Evolutionary conservation across 2,113 vertebrate species (phyloP).

Genomic region (Eurystomus gularis): DNA sequence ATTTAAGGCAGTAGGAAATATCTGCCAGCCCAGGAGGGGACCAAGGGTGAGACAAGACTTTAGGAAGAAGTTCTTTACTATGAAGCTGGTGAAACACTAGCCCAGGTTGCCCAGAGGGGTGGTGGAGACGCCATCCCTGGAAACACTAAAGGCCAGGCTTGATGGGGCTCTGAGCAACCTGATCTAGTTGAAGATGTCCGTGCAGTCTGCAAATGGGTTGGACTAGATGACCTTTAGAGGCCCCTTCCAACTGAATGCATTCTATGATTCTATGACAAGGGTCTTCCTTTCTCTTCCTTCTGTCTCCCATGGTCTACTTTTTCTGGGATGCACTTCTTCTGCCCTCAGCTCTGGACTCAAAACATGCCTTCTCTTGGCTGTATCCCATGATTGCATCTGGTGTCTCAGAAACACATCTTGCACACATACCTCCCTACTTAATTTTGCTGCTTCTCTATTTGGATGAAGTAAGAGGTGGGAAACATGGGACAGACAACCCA

Average conservation of each 20-base stretch:
- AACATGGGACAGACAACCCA: accelerated
- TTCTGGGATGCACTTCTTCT: neutral
- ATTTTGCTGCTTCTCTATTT: neutral
- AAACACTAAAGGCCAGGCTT: no score
- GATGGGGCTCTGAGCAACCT: no score
- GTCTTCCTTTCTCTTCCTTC: neutral
- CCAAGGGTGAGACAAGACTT: neutral
- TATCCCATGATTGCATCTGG: neutral
- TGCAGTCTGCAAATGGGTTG: no score
- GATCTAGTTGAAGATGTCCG: no score
- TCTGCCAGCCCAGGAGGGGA: neutral
- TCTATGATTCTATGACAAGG: no score
- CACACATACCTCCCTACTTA: neutral
- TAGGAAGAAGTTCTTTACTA: no score
- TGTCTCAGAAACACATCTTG: neutral
- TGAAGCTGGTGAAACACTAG: no score
- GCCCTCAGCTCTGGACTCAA: neutral
- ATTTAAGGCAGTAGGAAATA: neutral
- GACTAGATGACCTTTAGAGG: no score
- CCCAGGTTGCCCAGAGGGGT: no score
- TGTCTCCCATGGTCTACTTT: neutral
- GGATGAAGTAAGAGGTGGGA: neutral
- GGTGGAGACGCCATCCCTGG: no score
- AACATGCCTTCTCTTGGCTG: neutral
- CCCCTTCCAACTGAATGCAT: no score